phyloP scores from a whole-genome alignment of 2,113 vertebrate genomes.

The Catagonus wagneri region DNA sequence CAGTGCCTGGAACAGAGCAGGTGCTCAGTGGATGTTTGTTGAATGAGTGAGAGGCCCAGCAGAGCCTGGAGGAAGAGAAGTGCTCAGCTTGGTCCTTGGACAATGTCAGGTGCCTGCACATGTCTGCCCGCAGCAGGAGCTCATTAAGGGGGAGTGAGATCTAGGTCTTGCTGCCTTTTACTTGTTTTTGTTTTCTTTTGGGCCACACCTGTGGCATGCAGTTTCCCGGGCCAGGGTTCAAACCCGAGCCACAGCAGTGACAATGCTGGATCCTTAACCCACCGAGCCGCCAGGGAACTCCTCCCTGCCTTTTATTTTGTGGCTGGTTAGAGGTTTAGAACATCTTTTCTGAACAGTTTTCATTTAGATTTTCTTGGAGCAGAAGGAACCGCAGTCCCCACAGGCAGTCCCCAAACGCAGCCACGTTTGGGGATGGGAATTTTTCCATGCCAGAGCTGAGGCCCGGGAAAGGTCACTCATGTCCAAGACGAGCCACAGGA shows the following conservation, averaged over 20 bases:
- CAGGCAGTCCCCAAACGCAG: accelerated
- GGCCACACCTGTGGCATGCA: no score
- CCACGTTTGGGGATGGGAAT: accelerated
- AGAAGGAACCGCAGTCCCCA: not conserved
- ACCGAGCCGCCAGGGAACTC: no score
- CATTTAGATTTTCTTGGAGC: not conserved
- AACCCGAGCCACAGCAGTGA: no score
- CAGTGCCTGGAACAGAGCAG: not conserved
- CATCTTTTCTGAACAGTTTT: not conserved
- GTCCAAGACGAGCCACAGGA: not conserved
- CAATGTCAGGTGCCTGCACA: accelerated
- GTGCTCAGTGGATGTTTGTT: not conserved
- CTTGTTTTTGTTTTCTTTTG: no score
- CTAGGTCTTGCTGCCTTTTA: not conserved
- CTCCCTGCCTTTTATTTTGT: not conserved
- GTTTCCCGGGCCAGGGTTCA: no score
- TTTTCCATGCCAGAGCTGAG: not conserved
- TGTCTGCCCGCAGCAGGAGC: accelerated
- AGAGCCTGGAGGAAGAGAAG: not conserved
- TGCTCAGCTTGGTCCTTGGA: accelerated
- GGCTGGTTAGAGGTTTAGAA: not conserved
- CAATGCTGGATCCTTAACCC: no score
- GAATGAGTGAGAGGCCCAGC: not conserved
- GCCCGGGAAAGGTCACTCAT: not conserved
- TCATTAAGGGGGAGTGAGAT: accelerated